Base-by-base conservation (phyloP, 2,113 vertebrate genomes). In the Varanus komodoensis region DNA sequence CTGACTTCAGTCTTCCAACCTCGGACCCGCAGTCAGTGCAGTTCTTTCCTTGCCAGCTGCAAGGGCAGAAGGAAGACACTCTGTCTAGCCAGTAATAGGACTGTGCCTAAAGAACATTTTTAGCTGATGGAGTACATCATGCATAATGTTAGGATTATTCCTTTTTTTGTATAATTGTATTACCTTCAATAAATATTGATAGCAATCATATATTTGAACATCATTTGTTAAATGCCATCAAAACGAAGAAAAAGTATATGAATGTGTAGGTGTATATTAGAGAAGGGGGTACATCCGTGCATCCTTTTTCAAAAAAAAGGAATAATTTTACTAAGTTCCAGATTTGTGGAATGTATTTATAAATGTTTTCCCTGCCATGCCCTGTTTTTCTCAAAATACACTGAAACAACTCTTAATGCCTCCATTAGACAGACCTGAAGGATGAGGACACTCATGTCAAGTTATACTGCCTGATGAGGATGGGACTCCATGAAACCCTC, bases 141-240 rank as follows among this genome's bases (percentile, higher is more conserved):
- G n/a, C 3, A 54, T 29, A 84, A 84, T 44, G 54, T 88, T 87
- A 92, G 75, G 44, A 92, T 64, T n/a, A 83, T 85, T 52, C 90
- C 21, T 50, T 89, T 93, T 82, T 91, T 86, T 2, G 4, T 32
- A 34, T n/a, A 5, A 17, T 74, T 54, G 8, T 34, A 74, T 6
- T 86, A 9, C 52, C n/a, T 6, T 17, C 50, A 44, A 27, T 9
- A 61, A 21, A 3, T 52, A 48, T 91, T 21, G 88, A 64, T 54
- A 91, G 88, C 19, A 87, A 11, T 86, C 6, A 78, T 91, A 52
- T 84, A 73, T 67, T 91, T 61, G 82, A 50, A 84, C 91, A 87
- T 94, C 5, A 25, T 81, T 94, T 93, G 91, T 84, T 82, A 90
- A 44, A 87, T 90, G 57, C 25, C 78, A 94, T 84, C 91, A 91